These are phyloP conservation scores for Bos javanicus DNA, from an alignment of 2,113 vertebrate genomes.

Conservation along the genomic window DNA sequence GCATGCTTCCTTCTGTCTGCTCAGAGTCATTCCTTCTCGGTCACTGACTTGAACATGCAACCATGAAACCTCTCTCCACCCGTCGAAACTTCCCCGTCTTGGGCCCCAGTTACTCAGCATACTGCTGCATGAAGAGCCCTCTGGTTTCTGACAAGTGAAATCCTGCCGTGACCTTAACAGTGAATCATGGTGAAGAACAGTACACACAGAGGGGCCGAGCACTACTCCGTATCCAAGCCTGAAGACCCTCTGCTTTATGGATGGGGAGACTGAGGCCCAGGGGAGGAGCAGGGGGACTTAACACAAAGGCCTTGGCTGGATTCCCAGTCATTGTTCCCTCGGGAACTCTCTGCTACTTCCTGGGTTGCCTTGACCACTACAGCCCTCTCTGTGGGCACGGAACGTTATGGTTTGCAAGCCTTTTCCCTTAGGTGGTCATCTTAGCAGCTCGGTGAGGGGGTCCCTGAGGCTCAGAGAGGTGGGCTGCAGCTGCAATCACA, in stretches of 20 bases:
- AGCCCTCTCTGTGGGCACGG: neutral
- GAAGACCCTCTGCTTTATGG: neutral
- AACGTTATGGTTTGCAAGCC: neutral
- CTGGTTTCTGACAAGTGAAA: neutral
- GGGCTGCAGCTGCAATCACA: accelerated
- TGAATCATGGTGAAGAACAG: accelerated
- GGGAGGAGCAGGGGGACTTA: neutral
- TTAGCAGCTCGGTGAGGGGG: neutral
- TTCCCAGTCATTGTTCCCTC: neutral
- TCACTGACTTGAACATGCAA: neutral
- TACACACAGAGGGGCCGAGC: accelerated
- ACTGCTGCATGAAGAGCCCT: neutral
- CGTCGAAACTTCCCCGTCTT: accelerated
- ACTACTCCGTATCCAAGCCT: accelerated
- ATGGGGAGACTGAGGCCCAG: neutral
- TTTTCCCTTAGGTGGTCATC: neutral
- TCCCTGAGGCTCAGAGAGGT: neutral
- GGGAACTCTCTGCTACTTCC: neutral
- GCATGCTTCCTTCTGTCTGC: neutral
- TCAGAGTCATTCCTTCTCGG: neutral
- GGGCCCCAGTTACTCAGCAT: neutral
- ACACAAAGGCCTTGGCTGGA: neutral
- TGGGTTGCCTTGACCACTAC: neutral
- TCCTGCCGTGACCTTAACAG: accelerated
- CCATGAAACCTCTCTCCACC: neutral